phyloP scores from a whole-genome alignment of 2,888 invertebrate genomes.

The Anaspis maculata region DNA sequence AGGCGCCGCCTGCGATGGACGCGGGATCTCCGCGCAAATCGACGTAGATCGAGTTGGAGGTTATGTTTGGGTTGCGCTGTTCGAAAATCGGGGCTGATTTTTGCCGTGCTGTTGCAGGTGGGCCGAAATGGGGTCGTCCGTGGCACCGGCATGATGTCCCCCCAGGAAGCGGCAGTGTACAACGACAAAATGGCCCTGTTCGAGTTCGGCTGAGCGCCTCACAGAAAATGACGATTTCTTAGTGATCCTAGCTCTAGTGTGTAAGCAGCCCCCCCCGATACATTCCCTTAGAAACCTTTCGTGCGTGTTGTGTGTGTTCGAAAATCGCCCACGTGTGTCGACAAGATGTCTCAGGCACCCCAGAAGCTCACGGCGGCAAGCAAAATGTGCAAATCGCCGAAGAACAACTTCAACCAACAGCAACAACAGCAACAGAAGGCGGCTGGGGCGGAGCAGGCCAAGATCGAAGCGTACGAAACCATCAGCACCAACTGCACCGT shows the following conservation, averaged over 20 bases:
- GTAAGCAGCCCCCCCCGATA: too few species aligned
- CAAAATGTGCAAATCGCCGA: constrained; percentile 44
- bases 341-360: constrained; percentile 40
- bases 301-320: too few species aligned
- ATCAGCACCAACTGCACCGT: constrained; percentile 42
- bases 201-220: constrained; percentile 38
- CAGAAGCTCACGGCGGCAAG: constrained; percentile 29
- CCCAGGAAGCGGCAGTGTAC: constrained; percentile 20
- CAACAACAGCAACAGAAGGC: constrained; percentile 15
- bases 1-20: too few species aligned
- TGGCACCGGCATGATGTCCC: too few species aligned
- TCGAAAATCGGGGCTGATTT: too few species aligned
- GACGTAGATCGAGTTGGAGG: constrained; percentile 32
- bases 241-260: too few species aligned
- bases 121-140: too few species aligned
- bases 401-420: constrained; percentile 26
- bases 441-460: constrained; percentile 22
- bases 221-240: not conserved
- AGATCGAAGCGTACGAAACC: constrained; percentile 40
- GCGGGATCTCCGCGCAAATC: too few species aligned
- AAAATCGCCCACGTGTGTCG: constrained; percentile 13
- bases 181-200: constrained; percentile 43
- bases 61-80: constrained; percentile 34
- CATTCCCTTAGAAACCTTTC: not conserved
- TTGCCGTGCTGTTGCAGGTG: too few species aligned